These are phyloP conservation scores for Caenorhabditis sp. DNA, from an alignment of 2,888 invertebrate genomes.

Conservation along the genomic window DNA sequence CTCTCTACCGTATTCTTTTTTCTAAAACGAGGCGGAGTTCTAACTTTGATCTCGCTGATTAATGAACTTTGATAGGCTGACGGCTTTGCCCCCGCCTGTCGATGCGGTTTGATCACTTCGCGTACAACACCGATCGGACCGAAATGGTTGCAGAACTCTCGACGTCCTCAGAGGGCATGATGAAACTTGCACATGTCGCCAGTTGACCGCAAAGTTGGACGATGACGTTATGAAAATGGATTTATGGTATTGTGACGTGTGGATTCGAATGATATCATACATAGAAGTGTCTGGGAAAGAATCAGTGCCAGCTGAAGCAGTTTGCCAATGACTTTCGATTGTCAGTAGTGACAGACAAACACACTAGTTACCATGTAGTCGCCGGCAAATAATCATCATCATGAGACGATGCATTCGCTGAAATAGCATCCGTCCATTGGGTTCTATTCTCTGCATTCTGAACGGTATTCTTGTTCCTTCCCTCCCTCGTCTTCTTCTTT, in stretches of 20 bases:
- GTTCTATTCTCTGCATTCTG: too few relatives aligned
- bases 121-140: too few relatives aligned
- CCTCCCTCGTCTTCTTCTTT: too few relatives aligned
- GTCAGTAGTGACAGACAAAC: not conserved
- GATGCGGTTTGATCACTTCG: too few relatives aligned
- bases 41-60: constrained; percentile 22
- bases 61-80: constrained; percentile 17
- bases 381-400: not conserved
- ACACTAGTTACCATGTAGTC: not conserved
- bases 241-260: not conserved
- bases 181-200: too few relatives aligned
- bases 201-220: constrained; percentile 8
- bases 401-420: not conserved
- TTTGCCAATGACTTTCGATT: not conserved
- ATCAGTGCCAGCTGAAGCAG: not conserved
- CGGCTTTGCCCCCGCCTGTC: too few relatives aligned
- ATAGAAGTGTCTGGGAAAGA: not conserved
- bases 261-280: not conserved
- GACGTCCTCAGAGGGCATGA: too few relatives aligned
- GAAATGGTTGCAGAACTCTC: too few relatives aligned
- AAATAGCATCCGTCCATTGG: too few relatives aligned
- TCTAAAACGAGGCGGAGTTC: constrained; percentile 17
- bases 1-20: constrained; percentile 11
- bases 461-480: too few relatives aligned
- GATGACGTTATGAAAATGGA: constrained; percentile 31